A percentile compares a stretch with the other conserved stretches of the same genome.
Evolutionary conservation across 1,140 invertebrate genomes (phyloP).

Genomic region (Cyrtorhinus lividipennis): DNA sequence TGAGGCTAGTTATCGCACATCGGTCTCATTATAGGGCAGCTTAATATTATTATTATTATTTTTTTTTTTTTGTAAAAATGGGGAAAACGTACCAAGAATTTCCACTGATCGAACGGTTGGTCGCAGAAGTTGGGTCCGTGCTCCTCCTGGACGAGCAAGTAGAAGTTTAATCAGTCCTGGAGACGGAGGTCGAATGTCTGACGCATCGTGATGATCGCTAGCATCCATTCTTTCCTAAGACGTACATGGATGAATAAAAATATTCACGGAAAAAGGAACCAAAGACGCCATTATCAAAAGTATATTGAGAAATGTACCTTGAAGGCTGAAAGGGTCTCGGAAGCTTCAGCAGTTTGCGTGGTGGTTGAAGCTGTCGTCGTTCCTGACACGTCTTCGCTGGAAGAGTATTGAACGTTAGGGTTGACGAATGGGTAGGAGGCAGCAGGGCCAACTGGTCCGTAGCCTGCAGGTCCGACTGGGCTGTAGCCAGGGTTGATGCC

Average conservation of each 20-base stretch:
- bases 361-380: constrained; percentile 3
- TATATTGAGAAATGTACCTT: not conserved
- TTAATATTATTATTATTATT: too few relatives aligned
- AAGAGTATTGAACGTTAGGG: constrained; percentile 19
- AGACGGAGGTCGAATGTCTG: constrained; percentile 14
- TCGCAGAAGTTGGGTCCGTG: not conserved
- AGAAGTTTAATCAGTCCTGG: constrained; percentile 22
- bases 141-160: constrained; percentile 18
- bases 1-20: too few relatives aligned
- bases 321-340: constrained; percentile 5
- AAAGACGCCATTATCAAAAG: not conserved
- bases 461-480: not conserved
- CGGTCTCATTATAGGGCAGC: too few relatives aligned
- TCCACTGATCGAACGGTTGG: not conserved
- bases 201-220: constrained; percentile 15
- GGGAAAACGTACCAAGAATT: not conserved
- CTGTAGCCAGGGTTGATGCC: not conserved
- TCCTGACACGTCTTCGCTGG: not conserved
- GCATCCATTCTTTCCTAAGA: constrained; percentile 14
- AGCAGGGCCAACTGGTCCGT: not conserved
- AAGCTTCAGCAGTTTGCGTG: constrained; percentile 11
- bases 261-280: not conserved
- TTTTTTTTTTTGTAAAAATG: too few relatives aligned
- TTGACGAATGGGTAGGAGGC: constrained; percentile 14
- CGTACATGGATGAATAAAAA: not conserved